Evolutionary conservation across 2,113 vertebrate species (phyloP), one percentile per base, ranked within the genome.

Genomic region (Lasiurus cinereus): DNA sequence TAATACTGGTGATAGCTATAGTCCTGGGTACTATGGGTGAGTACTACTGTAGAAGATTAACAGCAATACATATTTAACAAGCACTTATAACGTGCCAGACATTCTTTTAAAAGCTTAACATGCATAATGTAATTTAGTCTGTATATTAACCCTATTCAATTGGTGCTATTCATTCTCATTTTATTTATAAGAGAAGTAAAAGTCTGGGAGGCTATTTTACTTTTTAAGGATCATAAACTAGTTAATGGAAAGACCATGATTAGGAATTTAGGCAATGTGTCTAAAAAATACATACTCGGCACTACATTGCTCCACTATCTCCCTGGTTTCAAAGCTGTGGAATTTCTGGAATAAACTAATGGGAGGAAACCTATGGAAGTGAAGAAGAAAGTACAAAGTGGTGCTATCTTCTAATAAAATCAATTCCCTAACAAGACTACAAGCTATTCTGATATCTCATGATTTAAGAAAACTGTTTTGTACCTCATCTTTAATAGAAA

Each of bases 21-120:
- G 66, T 95, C 54, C 73, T 97, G 77, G 82, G 95, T 64, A n/a
- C 67, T 27, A 15, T 1, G 3, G 77, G 96, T 97, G 70, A 94
- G 96, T 93, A 84, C 39, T 73, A 11, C 12, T 79, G 5, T 16
- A 13, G n/a, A 21, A 43, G 24, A 52, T 69, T 14, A 77, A 33
- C 36, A 64, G 10, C 43, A 87, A 15, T 0, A 31, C 8, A 74
- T 19, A 43, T 73, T 67, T 43, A n/a, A 79, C 52, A 59, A 66
- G 6, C 16, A 92, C 39, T 80, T 82, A n/a, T 73, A 54, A 59
- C 39, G 22, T 72, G 19, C 8, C 18, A 74, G 43, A 2, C 1
- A 62, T 1, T 66, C n/a, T 79, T 69, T 78, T 43, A 90, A 87
- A 9, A 66, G 5, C 6, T 46, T 90, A 48, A 6, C 13, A 31